Base-by-base conservation (phyloP, 2,113 vertebrate genomes). In the Microtus pennsylvanicus region DNA sequence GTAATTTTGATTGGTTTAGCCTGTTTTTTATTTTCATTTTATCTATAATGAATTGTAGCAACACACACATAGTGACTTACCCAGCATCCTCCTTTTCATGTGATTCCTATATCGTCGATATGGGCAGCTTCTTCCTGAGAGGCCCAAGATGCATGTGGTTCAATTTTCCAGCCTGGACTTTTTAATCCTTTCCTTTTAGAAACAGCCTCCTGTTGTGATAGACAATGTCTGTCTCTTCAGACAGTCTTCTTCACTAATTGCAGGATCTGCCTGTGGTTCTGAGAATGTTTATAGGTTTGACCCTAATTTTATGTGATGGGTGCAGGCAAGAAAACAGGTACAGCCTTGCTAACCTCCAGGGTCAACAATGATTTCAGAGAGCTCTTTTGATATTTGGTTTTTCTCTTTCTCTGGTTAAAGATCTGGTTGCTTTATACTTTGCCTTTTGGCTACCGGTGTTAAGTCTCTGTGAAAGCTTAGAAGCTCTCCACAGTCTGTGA, bases 101-200 rank as follows among this genome's bases (percentile, higher is more conserved):
- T 30, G 45, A 42, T 42, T 0, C 0, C 7, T 87, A 8, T 5
- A n/a, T 4, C 7, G 2, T 74, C 75, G 50, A 14, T 38, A 30
- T 30, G 26, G 22, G 3, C 2, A 28, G 87, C 24, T 4, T 88
- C 33, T 72, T 7, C 22, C 22, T 72, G 7, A n/a, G 3, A 70
- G 35, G 2, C 14, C 3, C 4, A 30, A 58, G 50, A 89, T 13
- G 4, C 3, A 38, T 38, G 2, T 17, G 35, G 35, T 74, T 74
- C 55, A 58, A 19, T 42, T 75, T 58, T 28, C 26, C 50, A 58
- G 70, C 35, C 22, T 55, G 7, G 45, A 87, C 6, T 19, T 35
- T 7, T 55, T 55, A 22, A 35, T 16, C 6, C 21, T 38, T 50
- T 35, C 13, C 13, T 22, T 52, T 61, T 74, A 47, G 14, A 55